Percentiles rank a stretch among this genome's conserved stretches.
Conservation (phyloP, 1,140 invertebrate species). For the Drosophila bocqueti region DNA sequence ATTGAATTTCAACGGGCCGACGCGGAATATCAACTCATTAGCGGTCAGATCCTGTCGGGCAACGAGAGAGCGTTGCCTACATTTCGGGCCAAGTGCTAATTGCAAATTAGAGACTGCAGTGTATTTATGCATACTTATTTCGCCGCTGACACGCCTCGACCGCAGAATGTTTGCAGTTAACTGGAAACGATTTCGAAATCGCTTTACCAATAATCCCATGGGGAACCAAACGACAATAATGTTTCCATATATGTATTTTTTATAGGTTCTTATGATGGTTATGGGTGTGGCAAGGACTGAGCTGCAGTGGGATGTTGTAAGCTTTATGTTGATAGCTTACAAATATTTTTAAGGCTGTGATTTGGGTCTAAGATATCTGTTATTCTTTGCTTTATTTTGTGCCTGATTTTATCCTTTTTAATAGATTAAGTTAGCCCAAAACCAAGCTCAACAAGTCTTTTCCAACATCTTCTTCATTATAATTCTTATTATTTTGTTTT, state of each 20-base stretch:
- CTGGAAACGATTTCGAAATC: conserved; percentile 12
- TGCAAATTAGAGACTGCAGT: conserved; percentile 45
- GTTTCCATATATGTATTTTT: conserved; percentile 1
- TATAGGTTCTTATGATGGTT: neutral
- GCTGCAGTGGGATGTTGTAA: neutral
- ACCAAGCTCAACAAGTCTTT: neutral
- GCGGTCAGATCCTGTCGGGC: conserved; percentile 34
- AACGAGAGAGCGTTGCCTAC: conserved; percentile 26
- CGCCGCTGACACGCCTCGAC: conserved; percentile 46
- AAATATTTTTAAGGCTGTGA: neutral
- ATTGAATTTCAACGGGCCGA: conserved; percentile 69
- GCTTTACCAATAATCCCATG: conserved; percentile 4
- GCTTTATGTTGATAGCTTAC: neutral
- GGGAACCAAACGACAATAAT: neutral
- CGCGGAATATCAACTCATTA: conserved; percentile 59
- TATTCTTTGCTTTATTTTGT: neutral
- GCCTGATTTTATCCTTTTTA: too few relatives aligned
- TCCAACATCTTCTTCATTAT: neutral
- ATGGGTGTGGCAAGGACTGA: neutral
- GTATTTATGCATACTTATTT: conserved; percentile 62
- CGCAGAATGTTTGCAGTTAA: conserved; percentile 78
- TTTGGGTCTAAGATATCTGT: neutral
- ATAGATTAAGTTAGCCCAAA: too few relatives aligned
- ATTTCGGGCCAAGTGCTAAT: conserved; percentile 56
- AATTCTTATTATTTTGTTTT: too few relatives aligned